These are phyloP conservation scores for Penelope pileata DNA, from an alignment of 2,113 vertebrate genomes.

Conservation along the genomic window DNA sequence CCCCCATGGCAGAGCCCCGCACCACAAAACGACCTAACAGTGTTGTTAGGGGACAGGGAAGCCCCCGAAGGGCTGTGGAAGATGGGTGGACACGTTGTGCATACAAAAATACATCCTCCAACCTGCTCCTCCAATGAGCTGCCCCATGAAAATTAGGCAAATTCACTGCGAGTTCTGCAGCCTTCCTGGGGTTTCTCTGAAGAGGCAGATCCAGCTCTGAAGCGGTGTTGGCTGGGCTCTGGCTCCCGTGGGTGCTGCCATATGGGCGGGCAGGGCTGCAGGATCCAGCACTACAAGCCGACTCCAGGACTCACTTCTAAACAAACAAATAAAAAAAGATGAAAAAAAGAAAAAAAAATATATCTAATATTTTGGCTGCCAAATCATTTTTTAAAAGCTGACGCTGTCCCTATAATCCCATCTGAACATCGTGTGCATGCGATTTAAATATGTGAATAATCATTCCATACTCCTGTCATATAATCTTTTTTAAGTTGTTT, in stretches of 20 bases:
- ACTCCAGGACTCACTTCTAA: neutral
- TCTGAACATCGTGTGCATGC: neutral
- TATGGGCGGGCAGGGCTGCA: neutral
- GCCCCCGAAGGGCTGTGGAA: too few relatives aligned
- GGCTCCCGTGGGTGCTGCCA: neutral
- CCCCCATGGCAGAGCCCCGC: neutral
- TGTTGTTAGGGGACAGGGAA: neutral
- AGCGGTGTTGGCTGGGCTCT: neutral
- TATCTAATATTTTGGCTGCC: neutral
- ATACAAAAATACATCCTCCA: neutral
- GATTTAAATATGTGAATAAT: slow-evolving; percentile 51
- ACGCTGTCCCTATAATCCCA: neutral
- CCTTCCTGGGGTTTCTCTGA: neutral
- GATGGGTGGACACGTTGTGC: neutral
- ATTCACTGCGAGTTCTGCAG: neutral
- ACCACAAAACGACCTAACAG: neutral
- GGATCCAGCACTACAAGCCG: rapidly evolving
- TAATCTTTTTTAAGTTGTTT: slow-evolving; percentile 29
- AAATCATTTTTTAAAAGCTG: neutral
- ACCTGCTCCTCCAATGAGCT: neutral
- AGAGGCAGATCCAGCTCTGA: neutral
- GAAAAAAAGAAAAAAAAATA: rapidly evolving
- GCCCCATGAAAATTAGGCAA: neutral
- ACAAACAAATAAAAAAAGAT: neutral
- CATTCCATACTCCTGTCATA: slow-evolving; percentile 23